Percentiles rank a stretch among this genome's conserved stretches.
Evolutionary conservation across 2,888 invertebrate species (phyloP).

Genomic region (Drosophila monieri): DNA sequence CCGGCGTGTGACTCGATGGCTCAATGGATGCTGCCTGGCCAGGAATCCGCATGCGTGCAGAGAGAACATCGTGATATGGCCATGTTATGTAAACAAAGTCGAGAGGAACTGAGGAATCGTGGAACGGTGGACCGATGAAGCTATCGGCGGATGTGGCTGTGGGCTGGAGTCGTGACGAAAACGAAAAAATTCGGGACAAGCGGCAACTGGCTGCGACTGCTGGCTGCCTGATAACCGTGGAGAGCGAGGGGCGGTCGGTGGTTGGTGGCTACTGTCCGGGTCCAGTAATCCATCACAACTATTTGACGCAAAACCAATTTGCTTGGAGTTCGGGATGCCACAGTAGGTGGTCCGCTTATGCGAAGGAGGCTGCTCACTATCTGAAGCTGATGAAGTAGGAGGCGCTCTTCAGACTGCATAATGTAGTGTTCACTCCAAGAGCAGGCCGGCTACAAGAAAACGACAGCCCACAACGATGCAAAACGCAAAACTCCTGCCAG

Average conservation of each 20-base stretch:
- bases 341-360: constrained; percentile 1
- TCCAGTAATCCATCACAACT: constrained; percentile 72
- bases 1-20: constrained; percentile 20
- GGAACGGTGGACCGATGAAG: neutral
- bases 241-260: constrained; percentile 35
- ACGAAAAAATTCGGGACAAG: constrained; percentile 20
- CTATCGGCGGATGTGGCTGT: neutral
- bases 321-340: constrained; percentile 15
- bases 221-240: constrained; percentile 60
- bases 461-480: neutral
- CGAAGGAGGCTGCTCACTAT: constrained; percentile 25
- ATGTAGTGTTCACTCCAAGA: constrained; percentile 36
- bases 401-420: constrained; percentile 46
- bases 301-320: constrained; percentile 69
- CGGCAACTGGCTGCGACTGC: constrained; percentile 40
- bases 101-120: neutral
- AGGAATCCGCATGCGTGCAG: constrained; percentile 44
- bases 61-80: constrained; percentile 42
- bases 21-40: constrained; percentile 50
- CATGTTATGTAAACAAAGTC: constrained; percentile 68
- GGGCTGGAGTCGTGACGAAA: constrained; percentile 31
- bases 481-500: constrained; percentile 2
- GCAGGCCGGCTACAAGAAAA: neutral
- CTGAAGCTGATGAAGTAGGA: constrained; percentile 32
- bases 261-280: constrained; percentile 45